Conservation (phyloP, 2,113 vertebrate species). For the Polyodon spathula region DNA sequence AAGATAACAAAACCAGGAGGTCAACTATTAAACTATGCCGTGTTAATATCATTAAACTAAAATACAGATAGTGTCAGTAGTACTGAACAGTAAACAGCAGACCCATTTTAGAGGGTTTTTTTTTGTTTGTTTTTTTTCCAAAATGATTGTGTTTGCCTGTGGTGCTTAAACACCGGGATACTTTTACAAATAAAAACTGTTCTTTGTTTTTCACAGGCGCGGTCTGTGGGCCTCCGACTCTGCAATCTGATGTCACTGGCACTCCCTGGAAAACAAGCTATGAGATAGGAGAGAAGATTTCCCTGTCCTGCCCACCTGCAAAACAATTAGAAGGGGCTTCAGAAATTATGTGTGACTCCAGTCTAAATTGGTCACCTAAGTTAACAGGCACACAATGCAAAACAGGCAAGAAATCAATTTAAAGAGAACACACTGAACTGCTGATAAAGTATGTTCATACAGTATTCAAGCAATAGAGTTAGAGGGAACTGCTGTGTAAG, state of each 20-base stretch:
- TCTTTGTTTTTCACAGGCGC: slow-evolving; percentile 30
- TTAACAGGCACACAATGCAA: slow-evolving; percentile 45
- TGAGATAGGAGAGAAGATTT: slow-evolving; percentile 66
- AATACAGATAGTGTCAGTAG: too few relatives aligned
- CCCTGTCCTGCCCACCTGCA: slow-evolving; percentile 56
- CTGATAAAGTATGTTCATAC: too few relatives aligned
- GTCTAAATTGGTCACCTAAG: slow-evolving; percentile 79
- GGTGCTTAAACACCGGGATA: too few relatives aligned
- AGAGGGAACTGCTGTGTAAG: neutral
- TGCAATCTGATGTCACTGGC: slow-evolving; percentile 44
- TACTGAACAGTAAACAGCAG: too few relatives aligned
- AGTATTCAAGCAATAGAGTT: neutral
- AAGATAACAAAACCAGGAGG: too few relatives aligned
- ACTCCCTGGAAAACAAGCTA: slow-evolving; percentile 58
- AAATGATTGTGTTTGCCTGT: too few relatives aligned
- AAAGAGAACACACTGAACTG: neutral
- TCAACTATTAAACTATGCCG: too few relatives aligned
- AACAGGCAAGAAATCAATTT: slow-evolving; percentile 46
- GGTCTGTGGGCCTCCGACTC: slow-evolving; percentile 52
- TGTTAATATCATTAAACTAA: neutral
- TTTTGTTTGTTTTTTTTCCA: too few relatives aligned
- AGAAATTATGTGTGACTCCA: slow-evolving; percentile 65
- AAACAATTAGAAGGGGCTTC: slow-evolving; percentile 48
- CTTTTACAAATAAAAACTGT: neutral
- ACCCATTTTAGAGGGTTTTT: too few relatives aligned